Evolutionary conservation across 2,113 vertebrate genomes (phyloP).

Genomic region (Xiphophorus hellerii): DNA sequence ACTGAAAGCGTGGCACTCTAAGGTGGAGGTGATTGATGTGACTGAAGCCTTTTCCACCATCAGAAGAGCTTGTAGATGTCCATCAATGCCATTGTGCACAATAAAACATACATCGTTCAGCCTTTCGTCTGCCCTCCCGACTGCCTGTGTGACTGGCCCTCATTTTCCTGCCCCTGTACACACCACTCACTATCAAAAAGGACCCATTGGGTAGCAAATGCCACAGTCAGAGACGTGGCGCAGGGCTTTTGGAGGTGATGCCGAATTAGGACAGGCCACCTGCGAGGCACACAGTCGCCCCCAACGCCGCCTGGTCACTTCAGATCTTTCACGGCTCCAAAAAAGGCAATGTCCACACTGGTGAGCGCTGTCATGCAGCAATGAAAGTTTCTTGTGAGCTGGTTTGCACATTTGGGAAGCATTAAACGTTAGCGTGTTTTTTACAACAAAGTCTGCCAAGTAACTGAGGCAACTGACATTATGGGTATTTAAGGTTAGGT

Average conservation of each 20-base stretch:
- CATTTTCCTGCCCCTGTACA: constrained; percentile 69
- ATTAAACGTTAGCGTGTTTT: constrained; percentile 75
- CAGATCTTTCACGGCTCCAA: constrained; percentile 56
- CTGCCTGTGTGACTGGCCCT: constrained; percentile 56
- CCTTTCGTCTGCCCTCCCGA: constrained; percentile 54
- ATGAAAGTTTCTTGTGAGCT: constrained; percentile 55
- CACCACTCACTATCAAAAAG: constrained; percentile 71
- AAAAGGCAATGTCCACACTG: constrained; percentile 38
- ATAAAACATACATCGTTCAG: constrained; percentile 73
- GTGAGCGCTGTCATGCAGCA: constrained; percentile 35
- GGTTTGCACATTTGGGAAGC: constrained; percentile 78
- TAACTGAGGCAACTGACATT: constrained; percentile 69
- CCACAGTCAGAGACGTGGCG: constrained; percentile 46
- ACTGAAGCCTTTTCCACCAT: constrained; percentile 75
- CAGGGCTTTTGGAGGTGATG: constrained; percentile 62
- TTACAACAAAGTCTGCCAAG: constrained; percentile 72
- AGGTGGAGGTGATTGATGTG: constrained; percentile 76
- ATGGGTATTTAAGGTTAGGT: constrained; percentile 77
- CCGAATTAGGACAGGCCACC: constrained; percentile 73
- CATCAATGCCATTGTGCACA: constrained; percentile 76
- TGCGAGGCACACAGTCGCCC: constrained; percentile 55
- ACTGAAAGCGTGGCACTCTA: constrained; percentile 69
- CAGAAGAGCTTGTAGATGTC: constrained; percentile 80
- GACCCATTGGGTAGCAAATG: constrained; percentile 70
- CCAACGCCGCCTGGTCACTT: constrained; percentile 58